phyloP scores from a whole-genome alignment of 2,113 vertebrate genomes.

The Ardeotis arabs region DNA sequence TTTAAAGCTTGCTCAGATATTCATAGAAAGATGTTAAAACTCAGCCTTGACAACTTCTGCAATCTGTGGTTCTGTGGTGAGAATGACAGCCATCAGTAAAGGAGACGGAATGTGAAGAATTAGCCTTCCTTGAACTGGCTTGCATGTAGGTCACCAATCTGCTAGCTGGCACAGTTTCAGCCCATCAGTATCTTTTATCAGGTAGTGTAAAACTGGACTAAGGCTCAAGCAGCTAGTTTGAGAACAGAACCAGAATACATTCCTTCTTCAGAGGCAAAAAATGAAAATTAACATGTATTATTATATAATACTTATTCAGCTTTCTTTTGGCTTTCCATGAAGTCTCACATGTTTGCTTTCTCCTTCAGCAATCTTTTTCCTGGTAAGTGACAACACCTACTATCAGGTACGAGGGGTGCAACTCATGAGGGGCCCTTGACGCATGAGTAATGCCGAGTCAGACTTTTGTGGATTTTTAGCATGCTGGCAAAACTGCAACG shows the following conservation, averaged over 20 bases:
- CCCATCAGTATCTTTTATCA: not conserved
- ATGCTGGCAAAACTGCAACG: not conserved
- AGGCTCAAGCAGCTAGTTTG: not conserved
- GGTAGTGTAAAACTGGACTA: not conserved
- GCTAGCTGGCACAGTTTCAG: not conserved
- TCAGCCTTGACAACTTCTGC: not conserved
- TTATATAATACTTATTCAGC: not conserved
- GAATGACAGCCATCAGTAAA: not conserved
- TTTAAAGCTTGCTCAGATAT: not conserved
- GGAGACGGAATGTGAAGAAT: not conserved
- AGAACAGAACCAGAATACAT: not conserved
- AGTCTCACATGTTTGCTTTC: not conserved
- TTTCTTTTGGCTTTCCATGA: not conserved
- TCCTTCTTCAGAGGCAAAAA: not conserved
- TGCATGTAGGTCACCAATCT: not conserved
- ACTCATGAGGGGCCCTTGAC: not conserved
- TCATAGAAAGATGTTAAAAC: not conserved
- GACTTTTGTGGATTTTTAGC: not conserved
- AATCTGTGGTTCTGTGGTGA: not conserved
- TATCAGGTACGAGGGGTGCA: not conserved
- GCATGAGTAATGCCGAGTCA: not conserved
- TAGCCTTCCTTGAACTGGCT: not conserved
- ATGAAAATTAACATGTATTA: not conserved
- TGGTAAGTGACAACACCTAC: not conserved
- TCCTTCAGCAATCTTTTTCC: not conserved